Evolutionary conservation across 2,797 vertebrate genomes (phyloP), one percentile per base, ranked within the genome.

Genomic region (Scleropages formosus): DNA sequence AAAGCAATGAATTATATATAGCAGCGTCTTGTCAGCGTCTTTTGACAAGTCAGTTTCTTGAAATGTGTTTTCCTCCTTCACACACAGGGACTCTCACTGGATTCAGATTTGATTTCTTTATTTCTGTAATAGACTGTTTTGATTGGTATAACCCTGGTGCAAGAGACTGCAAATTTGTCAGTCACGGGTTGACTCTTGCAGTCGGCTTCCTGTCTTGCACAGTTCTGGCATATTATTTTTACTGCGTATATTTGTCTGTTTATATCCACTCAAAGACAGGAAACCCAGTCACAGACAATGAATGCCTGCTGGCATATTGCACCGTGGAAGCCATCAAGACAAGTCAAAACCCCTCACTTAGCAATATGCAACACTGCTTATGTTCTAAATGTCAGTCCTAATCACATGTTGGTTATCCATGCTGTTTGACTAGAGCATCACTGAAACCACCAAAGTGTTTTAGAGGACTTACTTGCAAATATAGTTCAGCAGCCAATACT

Each of bases 321-420:
- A 53, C 68, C 49, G 49, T 18, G 27, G 7, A 27, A 59, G 58
- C 69, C 20, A 22, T 22, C 11, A 39, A 26, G 69, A 56, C 51
- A 31, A 27, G 59, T 64, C 59, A 53, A 64, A 31, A 11, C 18
- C 13, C 16, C 16, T 51, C 24, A 64, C 39, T 74, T 74, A 26
- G 26, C 59, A 74, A 61, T 64, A 64, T 64, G 60, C 46, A 44
- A 49, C 72, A 26, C 72, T 31, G 51, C 13, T 22, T 53, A 62
- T 73, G 61, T 61, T 31, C 39, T 31, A 47, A 64, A 53, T 64
- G 72, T 22, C 59, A 46, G 61, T 47, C 8, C 46, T 64, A 9
- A 13, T 31, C 46, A 63, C 16, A 46, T 46, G 20, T 27, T 53
- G 1, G 20, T 27, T 53, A 11, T 24, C 49, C 49, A 56, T 56